A percentile compares a stretch with the other conserved stretches of the same genome.
Conservation (phyloP, 1,140 invertebrate genomes). For the Cheumatopsyche charites region DNA sequence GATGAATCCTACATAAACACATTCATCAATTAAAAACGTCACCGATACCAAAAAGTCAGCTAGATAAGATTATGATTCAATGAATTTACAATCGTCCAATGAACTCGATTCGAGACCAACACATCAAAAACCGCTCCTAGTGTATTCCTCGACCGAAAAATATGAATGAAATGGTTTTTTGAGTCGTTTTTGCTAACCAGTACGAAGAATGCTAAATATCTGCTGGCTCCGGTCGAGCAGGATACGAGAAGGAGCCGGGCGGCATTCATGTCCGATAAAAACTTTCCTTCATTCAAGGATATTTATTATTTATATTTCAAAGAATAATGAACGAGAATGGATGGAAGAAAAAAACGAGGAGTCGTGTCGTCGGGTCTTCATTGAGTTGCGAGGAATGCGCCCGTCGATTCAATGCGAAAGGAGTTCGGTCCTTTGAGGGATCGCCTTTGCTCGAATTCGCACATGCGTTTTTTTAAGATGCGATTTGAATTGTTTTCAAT, state of each 20-base stretch:
- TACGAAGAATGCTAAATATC: constrained; percentile 5
- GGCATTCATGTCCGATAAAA: constrained; percentile 21
- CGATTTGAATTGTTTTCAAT: too few relatives aligned
- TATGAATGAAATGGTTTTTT: not conserved
- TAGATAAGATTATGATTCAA: too few relatives aligned
- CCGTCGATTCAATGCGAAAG: constrained; percentile 20
- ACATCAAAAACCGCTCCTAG: not conserved
- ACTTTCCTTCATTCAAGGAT: constrained; percentile 30
- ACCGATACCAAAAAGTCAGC: too few relatives aligned
- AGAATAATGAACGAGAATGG: constrained; percentile 13
- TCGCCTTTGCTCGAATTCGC: too few relatives aligned
- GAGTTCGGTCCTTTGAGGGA: constrained; percentile 1
- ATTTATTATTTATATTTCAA: constrained; percentile 28
- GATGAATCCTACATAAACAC: not conserved
- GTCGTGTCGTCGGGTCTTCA: too few relatives aligned
- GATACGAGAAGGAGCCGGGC: constrained; percentile 16
- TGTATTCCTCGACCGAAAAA: not conserved
- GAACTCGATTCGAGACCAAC: not conserved
- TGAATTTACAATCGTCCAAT: too few relatives aligned
- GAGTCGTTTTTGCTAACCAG: not conserved
- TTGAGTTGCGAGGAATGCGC: constrained; percentile 22
- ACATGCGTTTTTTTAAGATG: too few relatives aligned
- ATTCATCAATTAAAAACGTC: not conserved
- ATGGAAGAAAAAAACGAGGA: too few relatives aligned
- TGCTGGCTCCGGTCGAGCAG: constrained; percentile 9